These are phyloP conservation scores for Rhyacichthys aspro DNA, from an alignment of 2,797 vertebrate genomes.

Conservation along the genomic window DNA sequence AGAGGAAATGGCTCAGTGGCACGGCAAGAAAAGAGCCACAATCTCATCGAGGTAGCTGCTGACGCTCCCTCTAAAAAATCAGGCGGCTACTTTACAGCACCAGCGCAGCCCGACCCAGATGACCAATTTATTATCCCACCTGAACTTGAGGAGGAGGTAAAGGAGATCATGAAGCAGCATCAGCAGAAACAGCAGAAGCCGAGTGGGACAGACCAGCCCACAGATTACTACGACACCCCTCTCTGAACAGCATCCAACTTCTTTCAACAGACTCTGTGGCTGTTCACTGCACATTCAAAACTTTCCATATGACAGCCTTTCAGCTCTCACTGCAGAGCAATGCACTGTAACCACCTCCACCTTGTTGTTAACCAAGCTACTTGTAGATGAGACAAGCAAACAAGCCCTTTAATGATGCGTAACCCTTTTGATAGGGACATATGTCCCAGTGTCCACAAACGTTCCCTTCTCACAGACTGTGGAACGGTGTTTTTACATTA, in stretches of 20 bases:
- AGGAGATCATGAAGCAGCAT: constrained; percentile 98
- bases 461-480: constrained; percentile 56
- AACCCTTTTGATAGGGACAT: constrained; percentile 65
- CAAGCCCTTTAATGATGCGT: constrained; percentile 75
- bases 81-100: constrained; percentile 95
- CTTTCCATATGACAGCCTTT: constrained; percentile 42
- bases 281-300: constrained; percentile 46
- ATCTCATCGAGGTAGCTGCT: constrained; percentile 91
- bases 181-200: constrained; percentile 89
- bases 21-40: constrained; percentile 92
- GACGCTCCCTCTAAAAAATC: constrained; percentile 90
- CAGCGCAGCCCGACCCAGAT: constrained; percentile 93
- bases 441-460: constrained; percentile 25
- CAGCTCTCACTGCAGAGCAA: constrained; percentile 43
- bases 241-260: constrained; percentile 81
- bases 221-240: constrained; percentile 92
- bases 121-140: constrained; percentile 98
- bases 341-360: constrained; percentile 51
- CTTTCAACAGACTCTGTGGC: constrained; percentile 44
- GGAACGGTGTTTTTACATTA: constrained; percentile 67
- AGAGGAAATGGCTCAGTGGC: constrained; percentile 92
- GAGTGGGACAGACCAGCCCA: constrained; percentile 70
- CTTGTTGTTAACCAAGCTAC: constrained; percentile 20
- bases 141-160: constrained; percentile 97
- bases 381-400: constrained; percentile 63